phyloP scores from a whole-genome alignment of 2,888 invertebrate genomes.

The Protonemura montana region DNA sequence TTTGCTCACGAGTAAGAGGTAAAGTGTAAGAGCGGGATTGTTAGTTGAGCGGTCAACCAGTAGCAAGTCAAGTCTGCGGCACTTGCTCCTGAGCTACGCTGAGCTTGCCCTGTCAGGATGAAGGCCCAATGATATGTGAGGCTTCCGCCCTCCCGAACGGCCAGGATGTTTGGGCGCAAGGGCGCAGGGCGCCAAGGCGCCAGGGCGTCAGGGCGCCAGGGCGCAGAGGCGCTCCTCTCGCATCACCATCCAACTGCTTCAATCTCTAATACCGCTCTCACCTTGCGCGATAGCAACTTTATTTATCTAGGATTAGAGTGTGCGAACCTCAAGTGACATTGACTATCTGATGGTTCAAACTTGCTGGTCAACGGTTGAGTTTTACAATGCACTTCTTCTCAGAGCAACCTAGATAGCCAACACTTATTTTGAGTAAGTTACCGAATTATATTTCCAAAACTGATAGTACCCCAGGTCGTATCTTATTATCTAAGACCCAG shows the following conservation, averaged over 20 bases:
- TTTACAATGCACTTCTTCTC: too few species aligned
- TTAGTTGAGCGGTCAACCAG: conserved; percentile 42
- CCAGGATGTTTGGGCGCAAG: too few species aligned
- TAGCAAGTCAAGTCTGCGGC: conserved; percentile 22
- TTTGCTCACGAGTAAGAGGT: too few species aligned
- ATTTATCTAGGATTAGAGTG: not conserved
- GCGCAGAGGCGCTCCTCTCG: not conserved
- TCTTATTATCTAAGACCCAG: not conserved
- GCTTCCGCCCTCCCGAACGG: too few species aligned
- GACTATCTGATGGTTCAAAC: not conserved
- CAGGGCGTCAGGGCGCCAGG: too few species aligned
- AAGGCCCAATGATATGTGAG: too few species aligned
- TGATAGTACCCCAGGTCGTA: not conserved
- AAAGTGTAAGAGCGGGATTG: conserved; percentile 1
- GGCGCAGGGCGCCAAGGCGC: too few species aligned
- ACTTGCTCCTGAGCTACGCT: not conserved
- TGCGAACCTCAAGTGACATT: not conserved
- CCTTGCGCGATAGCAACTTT: not conserved
- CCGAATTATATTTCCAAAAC: too few species aligned
- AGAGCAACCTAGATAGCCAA: too few species aligned
- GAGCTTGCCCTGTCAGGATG: not conserved
- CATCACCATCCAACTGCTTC: not conserved
- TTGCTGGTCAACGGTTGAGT: not conserved
- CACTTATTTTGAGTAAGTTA: too few species aligned
- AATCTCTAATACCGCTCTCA: not conserved